Evolutionary conservation across 2,888 invertebrate species (phyloP).

Genomic region (Eucriotettix oculatus): DNA sequence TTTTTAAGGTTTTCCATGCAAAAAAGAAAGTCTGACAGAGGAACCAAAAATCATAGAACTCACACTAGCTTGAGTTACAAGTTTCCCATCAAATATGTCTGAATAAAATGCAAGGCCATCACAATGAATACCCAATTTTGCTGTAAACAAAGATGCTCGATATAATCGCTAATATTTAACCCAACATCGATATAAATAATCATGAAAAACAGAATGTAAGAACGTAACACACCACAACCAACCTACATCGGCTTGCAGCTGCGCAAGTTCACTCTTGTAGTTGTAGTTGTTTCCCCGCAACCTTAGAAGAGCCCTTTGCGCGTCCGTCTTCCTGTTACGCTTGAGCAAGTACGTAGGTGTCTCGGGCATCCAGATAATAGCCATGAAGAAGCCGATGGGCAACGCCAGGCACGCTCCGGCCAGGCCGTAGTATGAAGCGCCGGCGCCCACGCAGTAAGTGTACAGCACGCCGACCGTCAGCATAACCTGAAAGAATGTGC

Average conservation of each 20-base stretch:
- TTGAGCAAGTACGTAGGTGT: neutral
- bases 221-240: neutral
- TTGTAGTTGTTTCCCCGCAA: neutral
- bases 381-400: neutral
- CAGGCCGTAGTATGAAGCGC: neutral
- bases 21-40: no score
- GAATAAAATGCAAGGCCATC: no score
- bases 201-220: no score
- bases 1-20: no score
- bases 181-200: no score
- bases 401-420: neutral
- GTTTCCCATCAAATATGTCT: no score
- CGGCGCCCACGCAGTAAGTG: constrained; percentile 51
- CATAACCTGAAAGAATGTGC: constrained; percentile 77
- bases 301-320: neutral
- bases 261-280: neutral
- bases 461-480: constrained; percentile 68
- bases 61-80: no score
- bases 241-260: neutral
- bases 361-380: neutral
- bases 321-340: neutral
- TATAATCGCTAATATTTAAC: no score
- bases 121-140: no score
- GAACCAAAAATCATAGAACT: no score
- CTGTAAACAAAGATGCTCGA: no score